A percentile compares a stretch with the other conserved stretches of the same genome.
phyloP scores from a whole-genome alignment of 1,140 invertebrate genomes.

The Drosophila nikananu region DNA sequence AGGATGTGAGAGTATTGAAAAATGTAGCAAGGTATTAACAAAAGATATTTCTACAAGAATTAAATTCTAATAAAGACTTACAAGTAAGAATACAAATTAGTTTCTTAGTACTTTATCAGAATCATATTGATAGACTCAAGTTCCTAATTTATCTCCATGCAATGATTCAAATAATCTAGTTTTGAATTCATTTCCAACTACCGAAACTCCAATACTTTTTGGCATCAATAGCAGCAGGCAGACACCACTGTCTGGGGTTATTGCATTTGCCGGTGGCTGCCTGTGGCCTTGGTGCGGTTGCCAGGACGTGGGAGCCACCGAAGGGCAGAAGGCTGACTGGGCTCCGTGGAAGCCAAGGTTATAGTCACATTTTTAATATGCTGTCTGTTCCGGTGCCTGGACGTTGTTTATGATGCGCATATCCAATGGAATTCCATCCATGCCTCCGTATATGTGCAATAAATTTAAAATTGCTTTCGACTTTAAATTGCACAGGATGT shows the following conservation, averaged over 20 bases:
- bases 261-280: slow-evolving; percentile 31
- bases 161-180: too few species aligned
- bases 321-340: slow-evolving; percentile 1
- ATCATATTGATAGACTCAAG: too few species aligned
- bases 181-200: neutral
- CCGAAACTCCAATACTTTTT: neutral
- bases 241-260: slow-evolving; percentile 23
- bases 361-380: slow-evolving; percentile 81
- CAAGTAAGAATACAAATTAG: too few species aligned
- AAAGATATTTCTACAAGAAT: too few species aligned
- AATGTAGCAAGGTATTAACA: too few species aligned
- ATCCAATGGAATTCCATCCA: slow-evolving; percentile 41
- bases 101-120: too few species aligned
- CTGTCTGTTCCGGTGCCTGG: slow-evolving; percentile 50
- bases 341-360: slow-evolving; percentile 61
- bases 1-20: too few species aligned
- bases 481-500: slow-evolving; percentile 35
- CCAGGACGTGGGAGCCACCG: slow-evolving; percentile 21
- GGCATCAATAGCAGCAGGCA: neutral
- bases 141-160: too few species aligned
- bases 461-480: slow-evolving; percentile 46
- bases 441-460: slow-evolving; percentile 33
- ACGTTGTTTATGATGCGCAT: slow-evolving; percentile 71
- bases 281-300: slow-evolving; percentile 76
- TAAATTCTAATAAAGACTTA: too few species aligned